Conservation (phyloP, 2,113 vertebrate species). For the Micronycteris hirsuta region DNA sequence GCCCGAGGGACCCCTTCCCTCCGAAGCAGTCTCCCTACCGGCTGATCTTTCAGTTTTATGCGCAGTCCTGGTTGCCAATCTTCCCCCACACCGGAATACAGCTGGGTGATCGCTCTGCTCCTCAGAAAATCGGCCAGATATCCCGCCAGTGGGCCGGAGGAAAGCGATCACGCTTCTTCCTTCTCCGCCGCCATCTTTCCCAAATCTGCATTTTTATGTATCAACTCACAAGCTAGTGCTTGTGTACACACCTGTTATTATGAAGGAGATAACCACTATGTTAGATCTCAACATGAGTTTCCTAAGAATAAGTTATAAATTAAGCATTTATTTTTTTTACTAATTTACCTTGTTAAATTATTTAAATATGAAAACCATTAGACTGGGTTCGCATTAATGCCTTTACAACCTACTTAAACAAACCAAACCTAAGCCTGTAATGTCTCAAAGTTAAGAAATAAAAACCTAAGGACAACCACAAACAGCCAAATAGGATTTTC, state of each 20-base stretch:
- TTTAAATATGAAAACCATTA: background rate
- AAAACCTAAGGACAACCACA: background rate
- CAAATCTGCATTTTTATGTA: background rate
- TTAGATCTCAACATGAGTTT: background rate
- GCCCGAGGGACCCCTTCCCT: too few species aligned
- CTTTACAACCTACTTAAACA: background rate
- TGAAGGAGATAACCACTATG: background rate
- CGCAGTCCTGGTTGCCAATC: too few species aligned
- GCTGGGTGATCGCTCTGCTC: too few species aligned
- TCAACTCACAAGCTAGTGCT: background rate
- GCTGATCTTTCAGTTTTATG: too few species aligned
- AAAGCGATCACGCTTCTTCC: too few species aligned
- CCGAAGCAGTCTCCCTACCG: too few species aligned
- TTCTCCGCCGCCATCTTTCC: too few species aligned
- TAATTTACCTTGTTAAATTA: background rate
- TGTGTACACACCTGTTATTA: background rate
- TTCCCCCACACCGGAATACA: too few species aligned
- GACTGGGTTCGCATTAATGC: background rate
- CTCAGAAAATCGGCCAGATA: too few species aligned
- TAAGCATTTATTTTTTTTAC: background rate
- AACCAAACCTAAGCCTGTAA: background rate
- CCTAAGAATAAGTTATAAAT: background rate
- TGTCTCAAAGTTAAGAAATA: background rate
- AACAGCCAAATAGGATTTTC: background rate
- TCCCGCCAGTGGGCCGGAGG: too few species aligned